Evolutionary conservation across 1,140 invertebrate species (phyloP).

Genomic region (Brachionus calyciflorus): DNA sequence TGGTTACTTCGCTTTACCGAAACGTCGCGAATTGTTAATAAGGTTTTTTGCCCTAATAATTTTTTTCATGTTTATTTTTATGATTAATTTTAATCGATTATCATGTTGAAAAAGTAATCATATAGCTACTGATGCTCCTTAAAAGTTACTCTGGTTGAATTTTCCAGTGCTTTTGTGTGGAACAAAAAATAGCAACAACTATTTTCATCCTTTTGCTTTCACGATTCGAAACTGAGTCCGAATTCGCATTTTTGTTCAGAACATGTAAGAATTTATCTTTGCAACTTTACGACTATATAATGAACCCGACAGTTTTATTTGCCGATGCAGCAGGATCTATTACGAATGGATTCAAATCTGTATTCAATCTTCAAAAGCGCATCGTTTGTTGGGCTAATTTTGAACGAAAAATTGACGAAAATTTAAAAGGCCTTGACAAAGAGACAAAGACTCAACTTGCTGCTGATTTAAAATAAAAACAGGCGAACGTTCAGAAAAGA

Average conservation of each 20-base stretch:
- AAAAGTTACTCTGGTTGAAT: background rate
- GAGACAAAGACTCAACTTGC: too few relatives aligned
- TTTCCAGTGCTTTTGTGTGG: background rate
- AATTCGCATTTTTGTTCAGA: background rate
- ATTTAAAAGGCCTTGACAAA: too few relatives aligned
- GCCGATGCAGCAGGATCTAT: background rate
- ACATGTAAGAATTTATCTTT: background rate
- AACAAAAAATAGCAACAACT: background rate
- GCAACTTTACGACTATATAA: background rate
- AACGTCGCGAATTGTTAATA: too few relatives aligned
- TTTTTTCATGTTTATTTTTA: too few relatives aligned
- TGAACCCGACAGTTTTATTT: background rate
- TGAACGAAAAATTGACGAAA: too few relatives aligned
- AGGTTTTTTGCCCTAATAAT: too few relatives aligned
- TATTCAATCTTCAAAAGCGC: background rate
- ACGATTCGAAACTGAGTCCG: background rate
- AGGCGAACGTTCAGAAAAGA: too few relatives aligned
- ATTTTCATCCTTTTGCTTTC: background rate
- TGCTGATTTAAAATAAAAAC: too few relatives aligned
- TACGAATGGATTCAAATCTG: slow-evolving; percentile 4
- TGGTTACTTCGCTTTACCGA: too few relatives aligned
- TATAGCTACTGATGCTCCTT: background rate
- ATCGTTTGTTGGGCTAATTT: too few relatives aligned
- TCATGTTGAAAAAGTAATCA: background rate
- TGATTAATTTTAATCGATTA: too few relatives aligned